Evolutionary conservation across 30 jellyfish, hydroid and myxozoan species (phyloP), one percentile per base, ranked within the genome.

Genomic region (Euphysa ruthae): DNA sequence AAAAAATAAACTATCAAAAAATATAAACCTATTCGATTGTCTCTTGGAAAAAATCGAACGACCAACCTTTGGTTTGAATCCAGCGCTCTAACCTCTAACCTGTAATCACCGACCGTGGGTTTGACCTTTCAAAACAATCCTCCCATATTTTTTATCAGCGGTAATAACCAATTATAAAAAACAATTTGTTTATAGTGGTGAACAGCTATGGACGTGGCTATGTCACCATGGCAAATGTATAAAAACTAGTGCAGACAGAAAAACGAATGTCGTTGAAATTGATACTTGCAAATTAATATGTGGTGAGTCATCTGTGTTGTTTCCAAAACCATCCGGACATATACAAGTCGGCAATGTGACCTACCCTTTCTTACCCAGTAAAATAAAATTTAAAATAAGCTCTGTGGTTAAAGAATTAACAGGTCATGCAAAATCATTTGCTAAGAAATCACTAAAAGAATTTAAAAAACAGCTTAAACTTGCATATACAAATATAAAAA

Each of bases 241-340:
- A 15, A 68, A 68, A 35, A 46, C 32, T 24, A 24, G 19, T 32
- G 35, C 72, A 5, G 7, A 1, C 26, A 10, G 21, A 15, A 4
- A 5, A 16, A 32, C 18, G 70, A 1, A 29, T 20, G 33, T 65
- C 3, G 75, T 34, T 29, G 86, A 75, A 51, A 91, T 83, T 34
- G 70, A 72, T 64, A 71, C 85, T 7, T 83, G 95, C 50, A 58
- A 55, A 32, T 16, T 83, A 33, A 83, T 92, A 52, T 83, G 95
- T 32, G 95, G 95, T 23, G 30, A 46, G 23, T 66, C 43, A 46
- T 83, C 93, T 4, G 69, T 73, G 54, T 38, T 83, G 22, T 83
- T 83, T 83, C 95, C 95, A 30, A 83, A 83, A 28, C 95, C 95
- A 23, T 51, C 82, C 4, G 93, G 95, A 22, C 49, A 49, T 23